Percentiles rank a stretch among this genome's conserved stretches.
Evolutionary conservation across 2,888 invertebrate species (phyloP).

Genomic region (Rhopalosiphum nymphaeae): DNA sequence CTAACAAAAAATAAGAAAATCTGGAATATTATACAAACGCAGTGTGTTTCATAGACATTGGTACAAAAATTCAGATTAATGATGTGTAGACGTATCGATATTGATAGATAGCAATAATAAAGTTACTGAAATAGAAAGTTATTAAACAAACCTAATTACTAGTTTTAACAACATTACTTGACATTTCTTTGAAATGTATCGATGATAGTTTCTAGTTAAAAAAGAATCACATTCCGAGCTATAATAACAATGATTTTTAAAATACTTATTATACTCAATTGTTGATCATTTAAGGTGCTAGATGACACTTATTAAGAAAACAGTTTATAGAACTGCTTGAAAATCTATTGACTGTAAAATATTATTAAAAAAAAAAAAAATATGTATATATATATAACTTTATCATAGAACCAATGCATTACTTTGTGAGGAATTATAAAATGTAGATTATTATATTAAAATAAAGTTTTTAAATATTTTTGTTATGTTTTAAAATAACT

Average conservation of each 20-base stretch:
- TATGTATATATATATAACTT: background rate
- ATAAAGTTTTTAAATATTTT: background rate
- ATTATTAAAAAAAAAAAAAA: background rate
- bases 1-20: background rate
- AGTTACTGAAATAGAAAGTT: no score
- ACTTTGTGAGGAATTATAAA: background rate
- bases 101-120: background rate
- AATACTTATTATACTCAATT: background rate
- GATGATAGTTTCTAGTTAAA: no score
- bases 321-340: background rate
- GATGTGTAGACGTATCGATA: background rate
- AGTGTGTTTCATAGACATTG: background rate
- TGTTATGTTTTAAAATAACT: constrained; percentile 1
- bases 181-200: no score
- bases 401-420: background rate
- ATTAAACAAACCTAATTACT: no score
- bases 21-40: background rate
- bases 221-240: no score
- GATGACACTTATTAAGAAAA: background rate
- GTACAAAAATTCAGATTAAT: background rate
- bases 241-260: background rate
- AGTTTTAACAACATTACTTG: no score
- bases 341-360: background rate
- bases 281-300: background rate
- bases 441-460: background rate